These are phyloP conservation scores for Orthonyx spaldingii DNA, from an alignment of 2,113 vertebrate genomes.

Conservation along the genomic window DNA sequence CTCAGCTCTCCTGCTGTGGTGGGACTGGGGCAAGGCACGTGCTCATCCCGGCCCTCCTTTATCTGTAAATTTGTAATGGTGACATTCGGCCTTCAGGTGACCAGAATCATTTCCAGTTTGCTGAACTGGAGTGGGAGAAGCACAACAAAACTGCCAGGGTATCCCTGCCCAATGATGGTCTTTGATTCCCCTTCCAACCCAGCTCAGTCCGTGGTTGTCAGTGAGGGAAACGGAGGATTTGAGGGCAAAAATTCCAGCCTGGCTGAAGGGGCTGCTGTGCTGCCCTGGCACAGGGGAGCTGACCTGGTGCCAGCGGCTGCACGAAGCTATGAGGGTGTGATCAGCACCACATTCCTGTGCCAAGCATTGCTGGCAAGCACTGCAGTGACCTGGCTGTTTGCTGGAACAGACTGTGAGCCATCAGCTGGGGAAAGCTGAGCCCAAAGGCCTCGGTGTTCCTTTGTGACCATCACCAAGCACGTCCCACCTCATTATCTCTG, in stretches of 20 bases:
- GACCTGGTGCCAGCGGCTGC: not conserved
- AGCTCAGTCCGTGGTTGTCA: not conserved
- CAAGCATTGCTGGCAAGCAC: not conserved
- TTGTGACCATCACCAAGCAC: not conserved
- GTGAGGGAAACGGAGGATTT: not conserved
- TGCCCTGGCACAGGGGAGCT: not conserved
- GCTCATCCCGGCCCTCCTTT: not conserved
- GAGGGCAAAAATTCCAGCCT: not conserved
- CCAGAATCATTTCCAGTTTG: not conserved
- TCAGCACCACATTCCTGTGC: not conserved
- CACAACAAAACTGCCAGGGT: not conserved
- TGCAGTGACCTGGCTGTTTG: not conserved
- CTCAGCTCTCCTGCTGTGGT: not conserved
- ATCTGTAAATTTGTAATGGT: not conserved
- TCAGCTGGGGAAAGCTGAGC: not conserved
- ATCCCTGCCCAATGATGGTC: not conserved
- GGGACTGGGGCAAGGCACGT: not conserved
- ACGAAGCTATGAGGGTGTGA: constrained; percentile 30
- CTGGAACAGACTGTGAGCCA: not conserved
- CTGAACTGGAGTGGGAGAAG: not conserved
- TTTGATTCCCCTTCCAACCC: not conserved
- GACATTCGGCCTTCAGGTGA: not conserved
- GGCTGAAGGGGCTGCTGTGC: not conserved
- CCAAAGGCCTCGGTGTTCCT: not conserved
- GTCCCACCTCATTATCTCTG: not conserved